phyloP scores from a whole-genome alignment of 1,140 invertebrate species.

The Trichonephila clavata region DNA sequence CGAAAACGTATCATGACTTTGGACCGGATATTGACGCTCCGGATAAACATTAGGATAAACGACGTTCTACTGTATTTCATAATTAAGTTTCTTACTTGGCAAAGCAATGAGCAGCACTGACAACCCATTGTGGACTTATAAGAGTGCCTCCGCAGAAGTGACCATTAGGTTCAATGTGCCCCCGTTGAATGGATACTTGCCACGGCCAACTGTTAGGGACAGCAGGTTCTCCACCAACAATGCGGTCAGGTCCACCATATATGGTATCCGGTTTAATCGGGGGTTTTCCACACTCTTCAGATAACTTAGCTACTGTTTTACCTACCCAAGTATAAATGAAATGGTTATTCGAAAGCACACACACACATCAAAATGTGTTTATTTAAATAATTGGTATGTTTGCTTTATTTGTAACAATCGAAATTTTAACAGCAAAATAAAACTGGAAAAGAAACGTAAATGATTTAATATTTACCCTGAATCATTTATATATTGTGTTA shows the following conservation, averaged over 20 bases:
- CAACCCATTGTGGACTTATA: conserved; percentile 88
- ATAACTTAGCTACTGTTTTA: not conserved
- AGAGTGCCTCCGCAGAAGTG: conserved; percentile 91
- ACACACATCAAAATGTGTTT: too few relatives aligned
- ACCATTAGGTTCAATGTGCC: conserved; percentile 69
- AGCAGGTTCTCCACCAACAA: conserved; percentile 91
- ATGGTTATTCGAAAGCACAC: too few relatives aligned
- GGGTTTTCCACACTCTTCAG: conserved; percentile 22
- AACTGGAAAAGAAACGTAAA: too few relatives aligned
- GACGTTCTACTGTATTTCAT: too few relatives aligned
- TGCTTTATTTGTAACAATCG: too few relatives aligned
- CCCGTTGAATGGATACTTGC: conserved; percentile 80
- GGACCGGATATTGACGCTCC: too few relatives aligned
- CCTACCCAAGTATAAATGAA: not conserved
- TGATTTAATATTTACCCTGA: too few relatives aligned
- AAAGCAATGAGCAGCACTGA: conserved; percentile 92
- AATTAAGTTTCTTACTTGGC: not conserved
- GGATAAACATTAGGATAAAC: too few relatives aligned
- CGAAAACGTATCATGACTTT: too few relatives aligned
- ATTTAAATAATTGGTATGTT: too few relatives aligned
- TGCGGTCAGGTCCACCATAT: conserved; percentile 81
- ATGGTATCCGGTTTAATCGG: conserved; percentile 55
- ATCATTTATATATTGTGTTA: too few relatives aligned
- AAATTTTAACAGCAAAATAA: too few relatives aligned
- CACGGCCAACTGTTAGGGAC: conserved; percentile 93